Evolutionary conservation across 1,140 invertebrate species (phyloP), one percentile per base, ranked within the genome.

Genomic region (Drosophila cardini): DNA sequence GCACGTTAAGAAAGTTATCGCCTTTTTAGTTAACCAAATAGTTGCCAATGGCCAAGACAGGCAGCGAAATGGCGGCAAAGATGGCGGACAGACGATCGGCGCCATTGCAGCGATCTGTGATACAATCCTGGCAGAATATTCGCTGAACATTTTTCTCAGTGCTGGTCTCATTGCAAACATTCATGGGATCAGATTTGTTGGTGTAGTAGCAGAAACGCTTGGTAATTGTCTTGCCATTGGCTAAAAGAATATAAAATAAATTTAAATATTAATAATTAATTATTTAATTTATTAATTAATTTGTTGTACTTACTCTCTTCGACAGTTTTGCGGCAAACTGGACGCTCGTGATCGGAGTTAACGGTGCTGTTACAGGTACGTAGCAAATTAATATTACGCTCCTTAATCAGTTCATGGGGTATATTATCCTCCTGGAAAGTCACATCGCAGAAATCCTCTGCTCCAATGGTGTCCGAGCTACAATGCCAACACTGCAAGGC

Each of bases 121-220:
- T 46, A 60, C 91, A 92, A 69, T 92, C 91, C 68, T 90, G 67
- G 68, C 91, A 92, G 63, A 91, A 92, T 71, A 90, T 78, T 36
- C 90, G 90, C 10, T 64, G 72, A 10, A 91, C 90, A 69, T 86
- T 92, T 48, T 91, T 91, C 58, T 92, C 91, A 26, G 90, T 85
- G 8, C 72, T 78, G 46, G 84, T 82, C 26, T 84, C 52, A 32
- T 81, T 80, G 69, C 91, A 92, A 26, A 84, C 62, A 38, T 91
- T 79, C 50, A 89, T 45, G 9, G 83, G 69, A 74, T 91, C 91
- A 13, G 90, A 84, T 16, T 91, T 86, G 67, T 91, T 91, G 61
- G 91, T 92, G 56, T 91, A 92, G 64, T 91, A 92, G 52, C 91
- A 92, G 50, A 91, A 92, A 11, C 91, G 91, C 57, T 91, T 92